Base-by-base conservation (phyloP, 2,113 vertebrate species). In the Dipodomys merriami region DNA sequence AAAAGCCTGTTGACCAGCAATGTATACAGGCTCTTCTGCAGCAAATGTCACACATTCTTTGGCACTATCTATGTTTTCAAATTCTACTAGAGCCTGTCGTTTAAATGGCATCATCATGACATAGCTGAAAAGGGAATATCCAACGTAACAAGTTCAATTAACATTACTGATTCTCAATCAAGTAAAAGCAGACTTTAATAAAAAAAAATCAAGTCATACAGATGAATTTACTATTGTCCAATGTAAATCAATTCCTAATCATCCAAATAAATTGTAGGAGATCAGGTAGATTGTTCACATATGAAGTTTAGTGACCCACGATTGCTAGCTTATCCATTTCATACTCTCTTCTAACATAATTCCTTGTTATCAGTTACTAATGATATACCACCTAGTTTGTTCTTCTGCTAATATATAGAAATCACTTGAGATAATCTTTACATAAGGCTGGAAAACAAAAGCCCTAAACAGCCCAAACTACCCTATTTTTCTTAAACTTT, bases 91-190 rank as follows among this genome's bases (percentile, higher is more conserved):
- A 39, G 99, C 99, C 97, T 99, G 99, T 0, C 98, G 98, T 95
- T 99, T 99, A 88, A 99, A 99, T 0, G 99, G 99, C 99, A 99
- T 99, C 99, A 99, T 99, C 99, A 99, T 99, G 90, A 99, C 99
- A 46, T 99, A 99, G 94, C 99, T 99, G 91, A 78, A 96, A 76
- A 96, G 95, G 25, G 11, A 88, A 90, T 39, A 94, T 4, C 9
- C 57, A 71, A 95, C 15, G 64, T 0, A 30, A 69, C 9, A 35
- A 60, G 57, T 93, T 89, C 46, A 83, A 27, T 73, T 85, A 94
- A 88, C 25, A 87, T 81, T 44, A 90, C 29, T 85, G 82, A 60
- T 85, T 91, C 77, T 89, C 68, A 85, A 78, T 80, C 73, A 89
- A 82, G n/a, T 88, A 85, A 86, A 91, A 92, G 57, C 68, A 91